Evolutionary conservation across 2,797 vertebrate genomes (phyloP), one percentile per base, ranked within the genome.

Genomic region (Enoplosus armatus): DNA sequence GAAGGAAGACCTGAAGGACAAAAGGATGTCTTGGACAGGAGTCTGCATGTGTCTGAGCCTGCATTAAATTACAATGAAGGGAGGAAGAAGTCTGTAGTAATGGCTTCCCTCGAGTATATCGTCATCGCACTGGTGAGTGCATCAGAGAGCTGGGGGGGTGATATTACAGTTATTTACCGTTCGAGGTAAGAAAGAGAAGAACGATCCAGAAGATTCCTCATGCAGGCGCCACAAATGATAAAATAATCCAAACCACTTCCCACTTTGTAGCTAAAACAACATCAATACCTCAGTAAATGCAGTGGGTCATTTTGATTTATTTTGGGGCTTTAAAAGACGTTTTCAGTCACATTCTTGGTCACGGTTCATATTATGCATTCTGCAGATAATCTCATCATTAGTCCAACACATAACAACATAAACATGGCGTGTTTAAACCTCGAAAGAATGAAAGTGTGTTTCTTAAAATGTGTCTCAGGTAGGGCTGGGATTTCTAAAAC

Each of bases 61-160:
- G 53, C 56, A 71, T 76, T 70, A 76, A 85, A 72, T 79, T 71
- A 47, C 83, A 85, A 86, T 83, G 82, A 86, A 61, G 35, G 53
- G 74, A 64, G 48, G 65, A 59, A 75, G 71, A 69, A 41, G 45
- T 51, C 69, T 75, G 6, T 9, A 15, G 62, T 69, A 68, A 84
- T 75, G 84, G 73, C 59, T 27, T 82, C 82, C 73, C 84, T 4
- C 1, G 73, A 75, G 84, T 54, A 29, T 26, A 39, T 22, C 55
- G 55, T 43, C 43, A 43, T 3, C 27, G 50, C 54, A 11, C 31
- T 3, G 65, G 4, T 29, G 51, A 43, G 54, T 54, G 47, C 18
- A 3, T 50, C 33, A 41, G 22, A 45, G 41, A 55, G 77, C 27
- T 26, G 54, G 53, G 39, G 8, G 41, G 9, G 3, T 6, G 11